A percentile compares a stretch with the other conserved stretches of the same genome.
These are phyloP conservation scores for Pseudococcus viburni DNA, from an alignment of 2,888 invertebrate species.

Conservation along the genomic window DNA sequence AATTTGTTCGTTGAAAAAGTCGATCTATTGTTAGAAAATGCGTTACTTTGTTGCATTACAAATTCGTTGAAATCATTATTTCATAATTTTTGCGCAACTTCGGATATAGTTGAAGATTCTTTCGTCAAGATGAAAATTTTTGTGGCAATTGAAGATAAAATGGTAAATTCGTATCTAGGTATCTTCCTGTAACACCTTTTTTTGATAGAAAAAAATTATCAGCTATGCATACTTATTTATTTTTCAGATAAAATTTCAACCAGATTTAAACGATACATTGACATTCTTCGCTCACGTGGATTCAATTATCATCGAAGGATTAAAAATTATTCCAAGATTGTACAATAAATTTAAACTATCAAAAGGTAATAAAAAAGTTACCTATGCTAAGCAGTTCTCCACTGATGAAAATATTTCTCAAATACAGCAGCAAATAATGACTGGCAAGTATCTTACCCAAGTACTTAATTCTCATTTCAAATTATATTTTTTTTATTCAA, in stretches of 20 bases:
- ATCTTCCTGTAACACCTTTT: too few relatives aligned
- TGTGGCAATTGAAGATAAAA: conserved; percentile 4
- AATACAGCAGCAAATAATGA: conserved; percentile 14
- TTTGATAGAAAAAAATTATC: too few relatives aligned
- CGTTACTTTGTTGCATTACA: conserved; percentile 44
- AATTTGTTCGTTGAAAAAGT: conserved; percentile 38
- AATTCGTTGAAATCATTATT: conserved; percentile 38
- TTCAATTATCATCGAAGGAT: not conserved
- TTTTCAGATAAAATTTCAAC: conserved; percentile 53
- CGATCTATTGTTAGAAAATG: not conserved
- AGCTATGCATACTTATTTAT: not conserved
- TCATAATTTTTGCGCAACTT: conserved; percentile 7
- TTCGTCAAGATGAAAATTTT: not conserved
- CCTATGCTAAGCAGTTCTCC: conserved; percentile 21
- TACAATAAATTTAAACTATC: conserved; percentile 50
- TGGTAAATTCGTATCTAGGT: not conserved
- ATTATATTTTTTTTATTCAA: not conserved
- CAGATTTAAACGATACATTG: conserved; percentile 24
- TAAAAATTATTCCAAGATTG: conserved; percentile 41
- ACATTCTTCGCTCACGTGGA: conserved; percentile 41
- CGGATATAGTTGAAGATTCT: conserved; percentile 4
- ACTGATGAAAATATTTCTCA: conserved; percentile 34
- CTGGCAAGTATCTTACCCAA: not conserved
- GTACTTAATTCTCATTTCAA: too few relatives aligned
- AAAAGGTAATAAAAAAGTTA: conserved; percentile 1